These are phyloP conservation scores for Eristalis tenax DNA, from an alignment of 2,888 invertebrate genomes.

Conservation along the genomic window DNA sequence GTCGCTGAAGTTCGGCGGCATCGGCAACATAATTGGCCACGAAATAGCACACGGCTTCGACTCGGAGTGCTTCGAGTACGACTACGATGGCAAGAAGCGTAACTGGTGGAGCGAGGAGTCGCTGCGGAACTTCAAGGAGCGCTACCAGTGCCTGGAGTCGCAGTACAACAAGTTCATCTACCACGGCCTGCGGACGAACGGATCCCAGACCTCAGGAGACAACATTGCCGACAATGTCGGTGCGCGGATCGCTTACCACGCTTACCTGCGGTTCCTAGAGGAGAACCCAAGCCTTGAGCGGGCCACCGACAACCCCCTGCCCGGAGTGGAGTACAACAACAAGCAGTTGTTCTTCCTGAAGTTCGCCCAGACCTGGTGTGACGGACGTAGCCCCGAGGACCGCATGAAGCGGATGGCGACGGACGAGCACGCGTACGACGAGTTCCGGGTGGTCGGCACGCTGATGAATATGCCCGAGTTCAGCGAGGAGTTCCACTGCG, in stretches of 20 bases:
- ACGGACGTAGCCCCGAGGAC: conserved; percentile 75
- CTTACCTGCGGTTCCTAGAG: conserved; percentile 84
- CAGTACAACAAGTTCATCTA: conserved; percentile 78
- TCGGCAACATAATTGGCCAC: conserved; percentile 77
- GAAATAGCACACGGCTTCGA: conserved; percentile 79
- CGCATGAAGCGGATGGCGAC: conserved; percentile 87
- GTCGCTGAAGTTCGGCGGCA: conserved; percentile 77
- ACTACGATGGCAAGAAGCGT: conserved; percentile 77
- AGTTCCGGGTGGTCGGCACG: conserved; percentile 92
- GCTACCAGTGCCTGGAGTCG: conserved; percentile 77
- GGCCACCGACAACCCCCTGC: conserved; percentile 85
- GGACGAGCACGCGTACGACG: conserved; percentile 94
- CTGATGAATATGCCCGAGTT: conserved; percentile 92
- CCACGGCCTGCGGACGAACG: conserved; percentile 76
- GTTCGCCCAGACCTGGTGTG: conserved; percentile 88
- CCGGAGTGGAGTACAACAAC: conserved; percentile 92
- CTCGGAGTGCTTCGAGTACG: conserved; percentile 76
- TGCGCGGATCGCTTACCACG: conserved; percentile 92
- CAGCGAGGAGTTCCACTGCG: conserved; percentile 89
- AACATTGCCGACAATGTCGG: conserved; percentile 97
- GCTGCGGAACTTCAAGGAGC: conserved; percentile 77
- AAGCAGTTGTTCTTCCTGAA: conserved; percentile 96
- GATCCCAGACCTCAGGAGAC: conserved; percentile 84
- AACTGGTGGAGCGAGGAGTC: conserved; percentile 78
- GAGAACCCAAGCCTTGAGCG: conserved; percentile 77